Evolutionary conservation across 1,140 invertebrate genomes (phyloP).

Genomic region (Acromyrmex charruanus): DNA sequence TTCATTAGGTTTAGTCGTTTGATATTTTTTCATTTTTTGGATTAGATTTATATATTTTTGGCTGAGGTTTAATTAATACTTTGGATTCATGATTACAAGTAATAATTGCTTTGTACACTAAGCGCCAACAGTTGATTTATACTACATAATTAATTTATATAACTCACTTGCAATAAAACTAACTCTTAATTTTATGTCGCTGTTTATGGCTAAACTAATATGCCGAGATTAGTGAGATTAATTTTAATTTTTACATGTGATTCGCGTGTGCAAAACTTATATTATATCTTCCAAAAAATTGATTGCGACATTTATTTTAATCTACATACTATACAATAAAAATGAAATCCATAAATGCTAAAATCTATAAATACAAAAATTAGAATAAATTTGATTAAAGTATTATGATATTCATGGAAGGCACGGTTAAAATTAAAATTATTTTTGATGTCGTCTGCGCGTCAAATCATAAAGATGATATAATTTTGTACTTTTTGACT

Average conservation of each 20-base stretch:
- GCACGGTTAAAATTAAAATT: constrained; percentile 53
- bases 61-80: constrained; percentile 2
- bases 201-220: not conserved
- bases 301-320: no score
- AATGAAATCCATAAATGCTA: constrained; percentile 23
- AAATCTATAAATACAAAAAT: constrained; percentile 32
- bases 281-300: no score
- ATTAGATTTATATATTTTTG: constrained; percentile 30
- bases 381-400: constrained; percentile 59
- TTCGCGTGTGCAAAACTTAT: no score
- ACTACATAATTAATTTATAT: not conserved
- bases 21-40: not conserved
- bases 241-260: constrained; percentile 11
- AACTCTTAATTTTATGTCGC: not conserved
- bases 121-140: constrained; percentile 1
- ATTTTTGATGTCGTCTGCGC: constrained; percentile 42
- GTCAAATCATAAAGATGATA: not conserved
- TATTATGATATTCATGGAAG: constrained; percentile 27
- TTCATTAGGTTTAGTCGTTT: constrained; percentile 1
- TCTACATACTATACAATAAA: not conserved
- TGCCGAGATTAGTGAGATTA: constrained; percentile 26
- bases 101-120: not conserved
- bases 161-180: not conserved
- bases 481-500: not conserved
- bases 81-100: constrained; percentile 35